Conservation (phyloP, 2,113 vertebrate genomes). For the Anser cygnoides region DNA sequence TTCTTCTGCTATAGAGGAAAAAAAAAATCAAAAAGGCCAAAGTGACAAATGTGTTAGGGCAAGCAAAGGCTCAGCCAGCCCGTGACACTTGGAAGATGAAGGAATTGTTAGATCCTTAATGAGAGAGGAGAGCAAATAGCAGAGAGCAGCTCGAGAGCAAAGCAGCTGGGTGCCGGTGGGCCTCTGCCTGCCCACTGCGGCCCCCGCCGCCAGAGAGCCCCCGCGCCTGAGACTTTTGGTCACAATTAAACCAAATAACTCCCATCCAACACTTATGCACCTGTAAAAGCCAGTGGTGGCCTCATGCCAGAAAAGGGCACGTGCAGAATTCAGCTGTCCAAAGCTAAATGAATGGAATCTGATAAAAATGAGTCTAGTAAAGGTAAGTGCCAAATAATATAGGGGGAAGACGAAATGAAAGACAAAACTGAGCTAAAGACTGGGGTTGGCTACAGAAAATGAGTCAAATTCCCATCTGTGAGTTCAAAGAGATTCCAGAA, state of each 20-base stretch:
- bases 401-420: background rate
- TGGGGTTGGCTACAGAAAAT: background rate
- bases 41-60: background rate
- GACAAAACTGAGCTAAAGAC: background rate
- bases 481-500: background rate
- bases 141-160: background rate
- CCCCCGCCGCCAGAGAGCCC: background rate
- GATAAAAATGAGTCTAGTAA: background rate
- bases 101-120: background rate
- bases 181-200: background rate
- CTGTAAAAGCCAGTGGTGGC: background rate
- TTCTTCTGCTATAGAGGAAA: background rate
- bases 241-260: background rate
- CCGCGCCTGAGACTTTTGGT: background rate
- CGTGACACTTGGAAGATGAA: background rate
- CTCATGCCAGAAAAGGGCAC: background rate
- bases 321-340: background rate
- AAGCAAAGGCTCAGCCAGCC: background rate
- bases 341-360: background rate
- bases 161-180: rapidly evolving
- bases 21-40: background rate
- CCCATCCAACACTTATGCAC: background rate
- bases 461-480: background rate
- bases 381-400: background rate
- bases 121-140: background rate